These are phyloP conservation scores for Centruroides sculpturatus DNA, from an alignment of 1,140 invertebrate species.

Conservation along the genomic window DNA sequence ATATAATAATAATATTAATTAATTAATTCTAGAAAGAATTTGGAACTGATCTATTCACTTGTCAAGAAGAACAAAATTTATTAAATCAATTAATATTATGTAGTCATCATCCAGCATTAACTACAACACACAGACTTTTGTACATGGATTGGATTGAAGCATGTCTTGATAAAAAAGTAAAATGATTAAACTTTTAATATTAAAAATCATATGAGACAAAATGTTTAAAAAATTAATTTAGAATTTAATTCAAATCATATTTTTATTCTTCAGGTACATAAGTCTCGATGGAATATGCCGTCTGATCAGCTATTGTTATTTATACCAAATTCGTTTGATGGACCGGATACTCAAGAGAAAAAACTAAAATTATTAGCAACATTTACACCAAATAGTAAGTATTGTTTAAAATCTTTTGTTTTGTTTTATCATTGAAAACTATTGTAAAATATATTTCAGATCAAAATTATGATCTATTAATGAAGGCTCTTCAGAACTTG, in stretches of 20 bases:
- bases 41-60: constrained; percentile 12
- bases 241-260: too few species aligned
- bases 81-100: constrained; percentile 12
- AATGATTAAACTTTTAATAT: not conserved
- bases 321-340: constrained; percentile 16
- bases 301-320: not conserved
- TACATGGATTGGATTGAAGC: constrained; percentile 11
- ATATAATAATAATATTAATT: too few species aligned
- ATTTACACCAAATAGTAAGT: not conserved
- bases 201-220: too few species aligned
- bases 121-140: constrained; percentile 14
- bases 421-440: too few species aligned
- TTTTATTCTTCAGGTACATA: too few species aligned
- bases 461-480: too few species aligned
- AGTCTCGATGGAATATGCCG: not conserved
- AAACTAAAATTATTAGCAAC: constrained; percentile 12
- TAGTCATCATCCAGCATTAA: constrained; percentile 15
- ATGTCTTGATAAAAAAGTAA: not conserved
- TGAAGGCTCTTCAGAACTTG: too few species aligned
- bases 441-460: too few species aligned
- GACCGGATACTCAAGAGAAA: constrained; percentile 18
- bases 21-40: constrained; percentile 7
- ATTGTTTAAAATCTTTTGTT: too few species aligned
- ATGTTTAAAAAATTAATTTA: too few species aligned
- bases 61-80: constrained; percentile 15